These are phyloP conservation scores for Cryptus viduatorius DNA, from an alignment of 2,888 invertebrate species.

Conservation along the genomic window DNA sequence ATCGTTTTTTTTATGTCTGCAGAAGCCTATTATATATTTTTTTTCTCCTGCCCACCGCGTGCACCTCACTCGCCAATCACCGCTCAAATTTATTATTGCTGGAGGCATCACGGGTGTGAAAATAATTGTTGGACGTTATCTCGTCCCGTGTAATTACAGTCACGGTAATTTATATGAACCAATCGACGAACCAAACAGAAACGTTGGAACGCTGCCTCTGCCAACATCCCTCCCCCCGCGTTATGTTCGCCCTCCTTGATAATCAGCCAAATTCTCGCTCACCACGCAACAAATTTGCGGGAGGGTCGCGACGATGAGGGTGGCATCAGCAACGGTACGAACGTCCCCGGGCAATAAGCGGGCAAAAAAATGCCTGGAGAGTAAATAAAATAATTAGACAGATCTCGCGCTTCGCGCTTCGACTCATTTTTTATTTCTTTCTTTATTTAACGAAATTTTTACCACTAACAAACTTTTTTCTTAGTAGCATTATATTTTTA, in stretches of 20 bases:
- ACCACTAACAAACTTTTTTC: neutral
- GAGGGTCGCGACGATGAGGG: constrained; percentile 1
- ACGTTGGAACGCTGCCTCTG: constrained; percentile 23
- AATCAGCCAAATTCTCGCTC: constrained; percentile 46
- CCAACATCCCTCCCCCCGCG: neutral
- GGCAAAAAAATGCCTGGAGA: neutral
- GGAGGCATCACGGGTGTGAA: constrained; percentile 31
- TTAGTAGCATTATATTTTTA: neutral
- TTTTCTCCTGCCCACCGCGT: neutral
- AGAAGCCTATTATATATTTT: neutral
- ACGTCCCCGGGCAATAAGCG: neutral
- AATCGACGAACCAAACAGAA: constrained; percentile 24
- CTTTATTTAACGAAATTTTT: neutral
- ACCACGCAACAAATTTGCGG: constrained; percentile 44
- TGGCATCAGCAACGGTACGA: neutral
- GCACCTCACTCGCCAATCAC: constrained; percentile 15
- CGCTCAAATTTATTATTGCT: neutral
- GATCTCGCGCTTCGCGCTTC: neutral
- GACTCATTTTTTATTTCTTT: neutral
- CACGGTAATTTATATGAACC: constrained; percentile 44
- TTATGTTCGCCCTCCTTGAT: constrained; percentile 10
- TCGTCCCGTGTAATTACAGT: constrained; percentile 39
- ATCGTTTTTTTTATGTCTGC: neutral
- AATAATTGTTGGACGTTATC: constrained; percentile 44
- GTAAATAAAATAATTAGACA: constrained; percentile 4